A percentile compares a stretch with the other conserved stretches of the same genome.
Conservation (phyloP, 1,140 invertebrate genomes). For the Tyrophagus putrescentiae region DNA sequence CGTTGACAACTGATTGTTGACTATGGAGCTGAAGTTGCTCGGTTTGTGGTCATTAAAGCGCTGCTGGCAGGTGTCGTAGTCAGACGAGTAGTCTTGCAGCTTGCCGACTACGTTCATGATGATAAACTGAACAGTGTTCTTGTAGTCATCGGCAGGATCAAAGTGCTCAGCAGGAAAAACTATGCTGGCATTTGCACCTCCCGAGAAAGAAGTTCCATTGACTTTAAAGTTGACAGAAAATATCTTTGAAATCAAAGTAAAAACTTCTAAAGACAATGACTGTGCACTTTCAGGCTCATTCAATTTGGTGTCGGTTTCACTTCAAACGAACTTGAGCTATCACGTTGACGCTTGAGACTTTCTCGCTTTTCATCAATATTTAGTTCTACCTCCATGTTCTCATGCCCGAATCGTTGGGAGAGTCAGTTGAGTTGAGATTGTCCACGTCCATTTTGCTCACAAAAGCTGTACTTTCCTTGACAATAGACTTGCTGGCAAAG, state of each 20-base stretch:
- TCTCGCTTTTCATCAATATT: slow-evolving; percentile 28
- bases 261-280: background rate
- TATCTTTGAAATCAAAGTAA: slow-evolving; percentile 14
- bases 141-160: slow-evolving; percentile 4
- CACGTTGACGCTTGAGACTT: slow-evolving; percentile 31
- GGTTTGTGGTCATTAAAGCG: slow-evolving; percentile 16
- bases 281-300: slow-evolving; percentile 1
- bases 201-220: background rate
- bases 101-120: background rate
- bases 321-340: slow-evolving; percentile 23
- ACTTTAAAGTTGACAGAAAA: slow-evolving; percentile 1
- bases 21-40: background rate
- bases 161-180: background rate
- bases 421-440: too few relatives aligned
- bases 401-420: too few relatives aligned
- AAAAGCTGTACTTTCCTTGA: too few relatives aligned
- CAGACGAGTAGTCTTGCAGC: background rate
- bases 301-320: background rate
- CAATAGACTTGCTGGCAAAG: too few relatives aligned
- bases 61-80: background rate
- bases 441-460: slow-evolving; percentile 62
- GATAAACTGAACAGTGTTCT: slow-evolving; percentile 19
- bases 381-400: too few relatives aligned
- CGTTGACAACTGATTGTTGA: background rate
- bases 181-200: background rate